Evolutionary conservation across 2,797 vertebrate species (phyloP), one percentile per base, ranked within the genome.

Genomic region (Siniperca scherzeri): DNA sequence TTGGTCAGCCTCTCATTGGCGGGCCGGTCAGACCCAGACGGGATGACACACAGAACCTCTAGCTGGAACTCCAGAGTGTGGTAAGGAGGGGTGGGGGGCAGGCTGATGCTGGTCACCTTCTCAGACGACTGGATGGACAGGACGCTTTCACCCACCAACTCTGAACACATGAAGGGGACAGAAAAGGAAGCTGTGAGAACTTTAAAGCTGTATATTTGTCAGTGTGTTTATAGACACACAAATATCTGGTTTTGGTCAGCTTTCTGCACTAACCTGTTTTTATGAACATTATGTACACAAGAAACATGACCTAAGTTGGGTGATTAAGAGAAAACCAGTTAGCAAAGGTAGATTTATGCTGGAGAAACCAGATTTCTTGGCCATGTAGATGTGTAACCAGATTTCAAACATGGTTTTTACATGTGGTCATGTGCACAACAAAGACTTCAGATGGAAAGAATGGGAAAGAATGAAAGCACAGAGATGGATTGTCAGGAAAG

Each of bases 41-140:
- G 97, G 86, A 97, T 96, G 70, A 96, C 70, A 77, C 98, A 99
- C 87, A 99, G 93, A 52, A 99, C 98, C 84, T 98, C 97, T 76
- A 99, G 93, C 56, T 98, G 96, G 94, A 99, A 99, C 85, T 98
- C 97, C 42, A 99, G 96, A 17, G 96, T 92, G 44, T 99, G 98
- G 87, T 99, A 99, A 0, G 98, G 96, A 56, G 97, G 97, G 4
- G 96, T 96, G 72, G 95, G 84, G 0, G 98, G 98, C 80, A 99
- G 95, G 68, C 93, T 93, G 90, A 99, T 98, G 90, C 98, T 99
- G 22, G 97, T 99, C 88, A 99, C 97, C 93, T 97, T 99, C 87
- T 98, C 97, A 2, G 98, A 99, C 0, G 97, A 97, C 86, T 98
- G 98, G 86, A 99, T 96, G 87, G 91, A 96, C 74, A 99, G 89